A percentile compares a stretch with the other conserved stretches of the same genome.
Evolutionary conservation across 2,113 vertebrate species (phyloP).

Genomic region (Xyrauchen texanus): DNA sequence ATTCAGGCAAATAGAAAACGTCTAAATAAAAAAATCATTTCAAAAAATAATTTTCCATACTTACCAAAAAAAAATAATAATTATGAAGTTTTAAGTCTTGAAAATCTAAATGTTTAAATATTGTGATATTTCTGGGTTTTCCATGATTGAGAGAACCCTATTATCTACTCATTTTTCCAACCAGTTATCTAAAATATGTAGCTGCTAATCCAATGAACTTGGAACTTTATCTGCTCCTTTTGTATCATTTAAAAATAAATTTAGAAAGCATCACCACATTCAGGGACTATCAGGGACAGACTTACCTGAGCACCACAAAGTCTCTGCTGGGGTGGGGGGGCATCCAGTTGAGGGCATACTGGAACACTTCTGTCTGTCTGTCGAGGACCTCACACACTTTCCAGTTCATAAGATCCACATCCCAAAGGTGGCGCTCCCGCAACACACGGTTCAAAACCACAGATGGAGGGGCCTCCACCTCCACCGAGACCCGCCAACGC

Average conservation of each 20-base stretch:
- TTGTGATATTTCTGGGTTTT: too few relatives aligned
- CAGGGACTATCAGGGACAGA: neutral
- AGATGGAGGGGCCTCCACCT: conserved; percentile 92
- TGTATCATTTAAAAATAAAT: neutral
- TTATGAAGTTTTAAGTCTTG: too few relatives aligned
- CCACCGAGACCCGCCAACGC: conserved; percentile 89
- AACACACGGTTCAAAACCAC: conserved; percentile 93
- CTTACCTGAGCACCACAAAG: conserved; percentile 91
- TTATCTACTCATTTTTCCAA: too few relatives aligned
- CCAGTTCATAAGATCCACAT: conserved; percentile 94
- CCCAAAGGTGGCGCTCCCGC: conserved; percentile 95
- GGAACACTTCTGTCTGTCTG: conserved; percentile 92
- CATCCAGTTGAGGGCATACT: conserved; percentile 92
- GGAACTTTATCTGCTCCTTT: neutral
- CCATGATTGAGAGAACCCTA: too few relatives aligned
- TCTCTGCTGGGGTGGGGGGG: conserved; percentile 92
- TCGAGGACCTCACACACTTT: conserved; percentile 91
- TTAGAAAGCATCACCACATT: neutral
- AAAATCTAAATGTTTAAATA: too few relatives aligned
- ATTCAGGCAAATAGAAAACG: too few relatives aligned
- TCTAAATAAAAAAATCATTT: too few relatives aligned
- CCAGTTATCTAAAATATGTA: too few relatives aligned
- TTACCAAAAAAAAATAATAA: too few relatives aligned
- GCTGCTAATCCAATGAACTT: too few relatives aligned
- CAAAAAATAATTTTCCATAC: too few relatives aligned